Evolutionary conservation across 2,888 invertebrate genomes (phyloP).

Genomic region (Cantharis lateralis): DNA sequence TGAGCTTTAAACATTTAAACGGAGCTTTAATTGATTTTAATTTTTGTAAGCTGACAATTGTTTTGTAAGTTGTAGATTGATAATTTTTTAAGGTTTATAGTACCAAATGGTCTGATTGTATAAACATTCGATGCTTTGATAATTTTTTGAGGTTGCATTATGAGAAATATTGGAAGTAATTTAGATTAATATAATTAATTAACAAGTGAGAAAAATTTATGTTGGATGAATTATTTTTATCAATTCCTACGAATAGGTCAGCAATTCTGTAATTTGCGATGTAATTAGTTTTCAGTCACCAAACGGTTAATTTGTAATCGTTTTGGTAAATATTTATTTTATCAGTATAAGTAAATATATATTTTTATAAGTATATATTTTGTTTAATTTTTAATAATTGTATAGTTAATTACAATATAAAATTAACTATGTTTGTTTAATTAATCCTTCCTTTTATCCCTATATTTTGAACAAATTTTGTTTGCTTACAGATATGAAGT

Average conservation of each 20-base stretch:
- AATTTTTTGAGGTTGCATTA: background rate
- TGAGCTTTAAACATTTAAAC: too few relatives aligned
- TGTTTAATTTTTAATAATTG: conserved; percentile 6
- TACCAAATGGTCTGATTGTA: background rate
- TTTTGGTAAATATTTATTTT: conserved; percentile 11
- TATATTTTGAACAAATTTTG: background rate
- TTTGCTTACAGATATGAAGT: background rate
- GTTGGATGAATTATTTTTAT: background rate
- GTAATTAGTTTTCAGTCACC: background rate
- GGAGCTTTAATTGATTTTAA: background rate
- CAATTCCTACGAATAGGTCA: background rate
- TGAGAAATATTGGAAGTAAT: background rate
- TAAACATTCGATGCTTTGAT: background rate
- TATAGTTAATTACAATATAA: background rate
- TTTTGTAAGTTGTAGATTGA: background rate
- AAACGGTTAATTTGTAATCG: background rate
- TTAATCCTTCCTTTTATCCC: background rate
- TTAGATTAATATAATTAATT: background rate
- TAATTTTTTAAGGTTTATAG: background rate
- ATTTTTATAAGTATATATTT: conserved; percentile 21
- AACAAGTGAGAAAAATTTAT: background rate
- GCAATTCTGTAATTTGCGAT: background rate
- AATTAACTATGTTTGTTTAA: background rate
- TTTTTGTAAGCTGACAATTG: background rate
- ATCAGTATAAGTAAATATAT: conserved; percentile 17